Conservation (phyloP, 2,797 vertebrate genomes). For the Apogon hyalosoma region DNA sequence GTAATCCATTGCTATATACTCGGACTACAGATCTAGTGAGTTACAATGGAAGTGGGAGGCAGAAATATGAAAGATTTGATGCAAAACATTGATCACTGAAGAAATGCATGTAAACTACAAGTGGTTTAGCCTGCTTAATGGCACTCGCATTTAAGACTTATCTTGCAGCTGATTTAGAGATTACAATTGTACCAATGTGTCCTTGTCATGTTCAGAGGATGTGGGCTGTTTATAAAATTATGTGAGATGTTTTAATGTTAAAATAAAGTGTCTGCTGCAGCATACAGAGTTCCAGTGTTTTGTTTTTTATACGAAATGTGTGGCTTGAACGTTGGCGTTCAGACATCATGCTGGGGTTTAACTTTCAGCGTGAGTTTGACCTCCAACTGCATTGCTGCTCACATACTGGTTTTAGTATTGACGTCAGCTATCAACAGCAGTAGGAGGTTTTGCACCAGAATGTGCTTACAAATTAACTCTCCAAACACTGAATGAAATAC, state of each 20-base stretch:
- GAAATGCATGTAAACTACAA: conserved; percentile 8
- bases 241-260: conserved; percentile 74
- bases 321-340: too few relatives aligned
- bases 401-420: too few relatives aligned
- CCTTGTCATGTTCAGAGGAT: conserved; percentile 53
- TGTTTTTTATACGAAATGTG: not conserved
- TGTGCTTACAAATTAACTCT: too few relatives aligned
- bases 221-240: conserved; percentile 48
- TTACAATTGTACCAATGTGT: conserved; percentile 62
- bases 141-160: conserved; percentile 69
- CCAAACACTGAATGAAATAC: too few relatives aligned
- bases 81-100: conserved; percentile 21
- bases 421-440: too few relatives aligned
- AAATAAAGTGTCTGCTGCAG: conserved; percentile 81
- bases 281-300: not conserved
- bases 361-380: too few relatives aligned
- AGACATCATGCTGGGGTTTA: too few relatives aligned
- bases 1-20: not conserved
- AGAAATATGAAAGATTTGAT: conserved; percentile 33
- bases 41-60: conserved; percentile 32
- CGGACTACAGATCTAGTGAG: conserved; percentile 9
- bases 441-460: too few relatives aligned
- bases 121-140: conserved; percentile 21
- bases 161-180: conserved; percentile 71
- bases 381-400: too few relatives aligned